phyloP scores from a whole-genome alignment of 2,113 vertebrate species.

The Charadrius vociferus region DNA sequence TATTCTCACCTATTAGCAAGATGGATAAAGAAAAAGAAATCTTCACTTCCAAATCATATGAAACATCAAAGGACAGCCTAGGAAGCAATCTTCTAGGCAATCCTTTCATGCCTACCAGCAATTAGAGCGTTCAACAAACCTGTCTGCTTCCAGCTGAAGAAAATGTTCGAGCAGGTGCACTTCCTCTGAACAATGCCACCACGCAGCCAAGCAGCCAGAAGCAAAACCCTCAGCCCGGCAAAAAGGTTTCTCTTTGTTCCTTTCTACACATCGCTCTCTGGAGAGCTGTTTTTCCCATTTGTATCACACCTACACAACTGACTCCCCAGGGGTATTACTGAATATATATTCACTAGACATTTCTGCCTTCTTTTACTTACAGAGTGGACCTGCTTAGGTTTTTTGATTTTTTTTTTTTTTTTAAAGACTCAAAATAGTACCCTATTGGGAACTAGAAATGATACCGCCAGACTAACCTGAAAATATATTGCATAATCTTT shows the following conservation, averaged over 20 bases:
- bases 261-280: background rate
- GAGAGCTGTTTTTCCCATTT: conserved; percentile 7
- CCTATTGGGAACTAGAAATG: background rate
- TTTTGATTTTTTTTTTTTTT: too few relatives aligned
- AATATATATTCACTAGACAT: background rate
- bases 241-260: conserved; percentile 34
- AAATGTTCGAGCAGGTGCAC: background rate
- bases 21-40: conserved; percentile 49
- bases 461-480: background rate
- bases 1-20: conserved; percentile 56
- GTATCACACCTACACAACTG: background rate
- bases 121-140: conserved; percentile 46
- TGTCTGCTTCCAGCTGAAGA: background rate
- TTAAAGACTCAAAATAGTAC: background rate
- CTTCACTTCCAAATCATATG: background rate
- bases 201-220: background rate
- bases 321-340: background rate
- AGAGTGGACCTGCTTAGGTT: background rate
- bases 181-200: background rate
- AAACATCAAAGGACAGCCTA: conserved; percentile 56
- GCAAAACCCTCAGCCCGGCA: background rate
- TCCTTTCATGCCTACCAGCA: conserved; percentile 62
- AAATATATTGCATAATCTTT: background rate
- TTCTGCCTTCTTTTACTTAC: background rate
- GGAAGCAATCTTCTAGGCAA: conserved; percentile 57